Conservation (phyloP, 2,797 vertebrate species). For the Sternarchorhynchus goeldii region DNA sequence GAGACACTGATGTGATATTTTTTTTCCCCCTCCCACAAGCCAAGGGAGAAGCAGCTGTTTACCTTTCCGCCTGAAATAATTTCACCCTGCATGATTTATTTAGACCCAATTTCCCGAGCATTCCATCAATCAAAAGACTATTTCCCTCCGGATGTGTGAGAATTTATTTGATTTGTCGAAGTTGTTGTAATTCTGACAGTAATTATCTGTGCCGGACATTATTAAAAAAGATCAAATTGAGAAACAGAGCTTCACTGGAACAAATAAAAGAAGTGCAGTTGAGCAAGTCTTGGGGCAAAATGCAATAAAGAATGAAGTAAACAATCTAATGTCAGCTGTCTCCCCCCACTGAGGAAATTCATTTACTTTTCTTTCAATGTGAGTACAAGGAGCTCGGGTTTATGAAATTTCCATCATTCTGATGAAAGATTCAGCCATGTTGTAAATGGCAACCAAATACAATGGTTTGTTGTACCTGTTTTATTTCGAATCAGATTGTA, state of each 20-base stretch:
- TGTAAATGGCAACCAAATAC: conserved; percentile 3
- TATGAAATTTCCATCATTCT: conserved; percentile 20
- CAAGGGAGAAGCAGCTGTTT: conserved; percentile 40
- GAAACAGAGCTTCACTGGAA: conserved; percentile 23
- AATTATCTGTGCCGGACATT: conserved; percentile 48
- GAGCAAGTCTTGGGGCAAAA: conserved; percentile 23
- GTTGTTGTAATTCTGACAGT: conserved; percentile 42
- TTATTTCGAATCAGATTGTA: background rate
- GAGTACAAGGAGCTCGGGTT: conserved; percentile 12
- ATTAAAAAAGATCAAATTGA: conserved; percentile 44
- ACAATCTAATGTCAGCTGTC: conserved; percentile 31
- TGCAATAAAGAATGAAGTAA: conserved; percentile 35
- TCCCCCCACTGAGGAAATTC: conserved; percentile 36
- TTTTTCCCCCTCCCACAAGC: conserved; percentile 20
- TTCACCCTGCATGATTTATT: conserved; percentile 49
- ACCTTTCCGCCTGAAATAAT: conserved; percentile 37
- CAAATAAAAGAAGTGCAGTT: conserved; percentile 42
- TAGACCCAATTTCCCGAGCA: conserved; percentile 49
- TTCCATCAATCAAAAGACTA: conserved; percentile 48
- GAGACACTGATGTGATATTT: background rate
- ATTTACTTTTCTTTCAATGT: conserved; percentile 41
- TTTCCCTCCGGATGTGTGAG: conserved; percentile 46
- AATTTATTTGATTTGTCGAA: conserved; percentile 52
- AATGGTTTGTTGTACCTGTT: background rate
- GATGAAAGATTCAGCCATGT: conserved; percentile 10